Conservation (phyloP, 35 echinoderm and acorn worm genomes). For the Hemicentrotus pulcherrimus region DNA sequence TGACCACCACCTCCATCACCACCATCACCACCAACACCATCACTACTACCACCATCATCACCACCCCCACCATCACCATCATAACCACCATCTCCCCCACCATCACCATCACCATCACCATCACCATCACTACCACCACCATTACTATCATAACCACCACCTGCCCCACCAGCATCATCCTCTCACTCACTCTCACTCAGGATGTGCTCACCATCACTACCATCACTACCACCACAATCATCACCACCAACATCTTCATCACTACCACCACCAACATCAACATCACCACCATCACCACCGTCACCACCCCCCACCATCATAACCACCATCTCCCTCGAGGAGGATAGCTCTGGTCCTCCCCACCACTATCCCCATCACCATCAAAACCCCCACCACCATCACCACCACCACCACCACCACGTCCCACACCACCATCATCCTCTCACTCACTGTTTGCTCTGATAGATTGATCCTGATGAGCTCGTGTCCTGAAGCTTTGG, state of each 20-base stretch:
- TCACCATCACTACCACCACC: background rate
- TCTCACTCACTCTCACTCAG: too few relatives aligned
- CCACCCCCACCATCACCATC: background rate
- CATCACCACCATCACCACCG: background rate
- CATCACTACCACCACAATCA: background rate
- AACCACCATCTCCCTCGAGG: background rate
- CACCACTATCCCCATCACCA: background rate
- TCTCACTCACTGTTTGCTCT: constrained; percentile 90
- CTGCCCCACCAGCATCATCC: too few relatives aligned
- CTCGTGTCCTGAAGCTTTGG: constrained; percentile 83
- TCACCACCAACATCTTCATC: background rate
- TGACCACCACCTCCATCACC: background rate
- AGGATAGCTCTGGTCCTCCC: too few relatives aligned
- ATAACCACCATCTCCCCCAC: background rate
- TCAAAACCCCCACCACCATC: background rate
- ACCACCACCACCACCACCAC: too few relatives aligned
- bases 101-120: background rate
- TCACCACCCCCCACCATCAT: background rate
- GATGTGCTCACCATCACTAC: too few relatives aligned
- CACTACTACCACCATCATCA: background rate
- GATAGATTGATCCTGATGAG: constrained; percentile 92
- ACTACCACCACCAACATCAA: background rate
- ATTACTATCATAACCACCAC: background rate
- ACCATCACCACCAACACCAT: background rate
- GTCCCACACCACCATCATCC: background rate